These are phyloP conservation scores for Protophormia terraenovae DNA, from an alignment of 2,888 invertebrate genomes.

Conservation along the genomic window DNA sequence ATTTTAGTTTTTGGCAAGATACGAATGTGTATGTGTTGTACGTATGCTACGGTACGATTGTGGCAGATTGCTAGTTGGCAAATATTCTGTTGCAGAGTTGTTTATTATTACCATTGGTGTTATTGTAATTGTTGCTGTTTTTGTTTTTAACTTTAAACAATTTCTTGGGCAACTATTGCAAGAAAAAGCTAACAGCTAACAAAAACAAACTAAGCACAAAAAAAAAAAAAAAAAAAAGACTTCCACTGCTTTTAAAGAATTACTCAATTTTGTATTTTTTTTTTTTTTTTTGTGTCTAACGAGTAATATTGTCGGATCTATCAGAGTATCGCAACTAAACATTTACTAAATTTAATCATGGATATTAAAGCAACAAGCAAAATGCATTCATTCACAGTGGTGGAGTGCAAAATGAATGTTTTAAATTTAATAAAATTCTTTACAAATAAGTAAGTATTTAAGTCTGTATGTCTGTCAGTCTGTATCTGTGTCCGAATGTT, in stretches of 20 bases:
- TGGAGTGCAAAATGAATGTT: slow-evolving; percentile 25
- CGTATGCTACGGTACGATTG: slow-evolving; percentile 8
- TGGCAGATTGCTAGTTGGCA: slow-evolving; percentile 50
- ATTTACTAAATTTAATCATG: slow-evolving; percentile 57
- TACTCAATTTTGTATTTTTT: slow-evolving; percentile 51
- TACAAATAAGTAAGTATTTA: not conserved
- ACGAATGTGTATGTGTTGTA: slow-evolving; percentile 19
- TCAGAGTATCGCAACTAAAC: slow-evolving; percentile 25
- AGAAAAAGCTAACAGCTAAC: slow-evolving; percentile 44
- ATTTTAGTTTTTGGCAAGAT: slow-evolving; percentile 41
- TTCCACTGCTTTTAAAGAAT: slow-evolving; percentile 57
- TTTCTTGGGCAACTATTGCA: slow-evolving; percentile 58
- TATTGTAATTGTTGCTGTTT: not conserved
- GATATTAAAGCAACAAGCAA: slow-evolving; percentile 38
- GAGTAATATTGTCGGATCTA: slow-evolving; percentile 3
- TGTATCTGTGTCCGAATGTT: not conserved
- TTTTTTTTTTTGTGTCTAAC: no score
- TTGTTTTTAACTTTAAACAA: slow-evolving; percentile 23
- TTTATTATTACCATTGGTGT: slow-evolving; percentile 13
- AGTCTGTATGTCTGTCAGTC: not conserved
- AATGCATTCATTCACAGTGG: slow-evolving; percentile 16
- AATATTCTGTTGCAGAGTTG: slow-evolving; percentile 49
- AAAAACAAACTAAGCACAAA: slow-evolving; percentile 22
- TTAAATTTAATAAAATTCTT: slow-evolving; percentile 51
- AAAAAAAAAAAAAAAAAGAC: slow-evolving; percentile 31